phyloP scores from a whole-genome alignment of 1,140 invertebrate species.

The Parasteatoda tepidariorum region DNA sequence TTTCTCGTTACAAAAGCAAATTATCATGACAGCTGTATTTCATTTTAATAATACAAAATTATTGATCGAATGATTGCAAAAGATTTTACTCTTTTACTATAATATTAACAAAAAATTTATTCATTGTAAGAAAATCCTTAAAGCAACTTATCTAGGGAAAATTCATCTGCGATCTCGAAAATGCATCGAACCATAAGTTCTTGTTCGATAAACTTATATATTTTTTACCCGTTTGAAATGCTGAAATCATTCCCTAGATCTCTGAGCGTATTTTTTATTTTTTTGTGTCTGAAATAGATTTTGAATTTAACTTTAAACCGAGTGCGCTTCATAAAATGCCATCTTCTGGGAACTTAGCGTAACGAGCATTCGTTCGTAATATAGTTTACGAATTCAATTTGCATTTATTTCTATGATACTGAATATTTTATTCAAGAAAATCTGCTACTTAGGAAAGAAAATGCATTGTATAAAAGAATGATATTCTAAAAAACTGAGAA shows the following conservation, averaged over 20 bases:
- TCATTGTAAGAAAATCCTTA: no score
- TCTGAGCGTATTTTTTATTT: background rate
- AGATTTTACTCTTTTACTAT: no score
- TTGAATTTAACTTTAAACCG: background rate
- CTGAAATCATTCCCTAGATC: conserved; percentile 16
- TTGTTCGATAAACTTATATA: conserved; percentile 27
- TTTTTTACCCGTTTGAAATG: background rate
- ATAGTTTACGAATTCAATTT: conserved; percentile 28
- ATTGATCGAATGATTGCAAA: no score
- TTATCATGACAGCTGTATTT: no score
- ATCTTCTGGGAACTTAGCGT: conserved; percentile 4
- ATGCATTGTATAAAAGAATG: no score
- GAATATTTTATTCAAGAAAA: conserved; percentile 19
- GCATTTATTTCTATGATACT: conserved; percentile 31
- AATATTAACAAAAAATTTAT: no score
- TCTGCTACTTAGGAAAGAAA: no score
- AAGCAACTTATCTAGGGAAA: no score
- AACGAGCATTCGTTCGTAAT: conserved; percentile 7
- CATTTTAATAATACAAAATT: no score
- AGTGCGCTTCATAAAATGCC: background rate
- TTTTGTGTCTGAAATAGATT: no score
- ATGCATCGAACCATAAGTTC: conserved; percentile 27
- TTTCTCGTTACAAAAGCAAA: no score
- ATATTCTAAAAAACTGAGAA: no score
- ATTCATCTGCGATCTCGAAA: conserved; percentile 35